Conservation (phyloP, 2,888 invertebrate genomes). For the Yponomeuta malinellus region DNA sequence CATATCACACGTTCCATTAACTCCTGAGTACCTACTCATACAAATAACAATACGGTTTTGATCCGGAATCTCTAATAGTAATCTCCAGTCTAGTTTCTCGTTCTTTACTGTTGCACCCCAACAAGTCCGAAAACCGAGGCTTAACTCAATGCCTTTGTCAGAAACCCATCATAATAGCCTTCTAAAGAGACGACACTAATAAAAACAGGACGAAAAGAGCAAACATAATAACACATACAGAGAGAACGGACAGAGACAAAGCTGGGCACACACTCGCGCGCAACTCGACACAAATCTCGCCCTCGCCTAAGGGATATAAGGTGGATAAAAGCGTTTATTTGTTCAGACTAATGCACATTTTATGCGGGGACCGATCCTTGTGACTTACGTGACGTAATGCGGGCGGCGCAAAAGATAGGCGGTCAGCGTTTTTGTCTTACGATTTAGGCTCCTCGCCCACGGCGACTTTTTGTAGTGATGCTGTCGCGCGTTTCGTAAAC, state of each 20-base stretch:
- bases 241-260: constrained; percentile 4
- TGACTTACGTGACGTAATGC: constrained; percentile 62
- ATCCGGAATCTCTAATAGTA: not conserved
- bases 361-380: constrained; percentile 63
- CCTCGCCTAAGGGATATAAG: constrained; percentile 29
- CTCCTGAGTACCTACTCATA: not conserved
- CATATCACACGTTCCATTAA: constrained; percentile 33
- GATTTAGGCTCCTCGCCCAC: no score
- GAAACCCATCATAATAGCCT: not conserved
- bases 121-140: no score
- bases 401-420: constrained; percentile 27
- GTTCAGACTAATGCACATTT: constrained; percentile 72
- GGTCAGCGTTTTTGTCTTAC: constrained; percentile 15
- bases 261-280: constrained; percentile 24
- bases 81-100: not conserved
- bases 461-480: no score
- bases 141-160: not conserved
- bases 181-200: not conserved
- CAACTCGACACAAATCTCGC: constrained; percentile 45
- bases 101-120: not conserved
- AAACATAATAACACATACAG: not conserved
- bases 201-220: not conserved
- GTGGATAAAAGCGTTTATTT: constrained; percentile 67
- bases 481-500: no score
- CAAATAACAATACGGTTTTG: not conserved